phyloP scores from a whole-genome alignment of 2,888 invertebrate species.

The Nycteola revayana region DNA sequence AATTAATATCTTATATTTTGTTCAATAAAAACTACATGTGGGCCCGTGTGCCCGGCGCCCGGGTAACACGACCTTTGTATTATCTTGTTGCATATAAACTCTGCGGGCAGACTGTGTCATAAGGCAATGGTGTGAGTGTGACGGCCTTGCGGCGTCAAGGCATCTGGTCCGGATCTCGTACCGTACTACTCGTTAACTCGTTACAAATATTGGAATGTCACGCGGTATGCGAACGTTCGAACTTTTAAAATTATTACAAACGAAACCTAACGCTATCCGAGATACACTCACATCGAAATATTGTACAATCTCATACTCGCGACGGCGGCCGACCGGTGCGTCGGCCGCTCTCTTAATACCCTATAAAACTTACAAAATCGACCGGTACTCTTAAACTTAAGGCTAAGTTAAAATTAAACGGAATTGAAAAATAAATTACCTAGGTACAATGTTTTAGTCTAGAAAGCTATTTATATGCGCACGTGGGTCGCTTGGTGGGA shows the following conservation, averaged over 20 bases:
- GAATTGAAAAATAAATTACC: conserved; percentile 83
- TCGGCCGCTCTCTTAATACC: conserved; percentile 71
- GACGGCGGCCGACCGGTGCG: conserved; percentile 54
- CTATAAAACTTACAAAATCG: conserved; percentile 83
- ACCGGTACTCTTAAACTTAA: conserved; percentile 78
- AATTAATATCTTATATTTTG: conserved; percentile 83
- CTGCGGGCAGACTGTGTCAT: conserved; percentile 82
- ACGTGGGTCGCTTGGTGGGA: conserved; percentile 61
- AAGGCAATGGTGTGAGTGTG: conserved; percentile 77
- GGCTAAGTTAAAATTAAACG: conserved; percentile 81
- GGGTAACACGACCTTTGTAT: conserved; percentile 82
- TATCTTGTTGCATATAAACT: conserved; percentile 81
- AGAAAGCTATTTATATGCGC: conserved; percentile 79
- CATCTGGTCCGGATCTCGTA: conserved; percentile 55
- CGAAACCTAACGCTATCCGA: conserved; percentile 64
- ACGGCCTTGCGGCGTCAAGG: conserved; percentile 61
- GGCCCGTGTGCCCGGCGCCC: conserved; percentile 80
- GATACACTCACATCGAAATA: conserved; percentile 61
- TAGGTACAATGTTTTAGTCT: conserved; percentile 82
- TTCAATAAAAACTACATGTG: conserved; percentile 82
- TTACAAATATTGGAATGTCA: conserved; percentile 80
- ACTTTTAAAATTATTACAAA: conserved; percentile 66
- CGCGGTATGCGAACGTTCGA: conserved; percentile 75
- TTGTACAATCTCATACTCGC: conserved; percentile 68
- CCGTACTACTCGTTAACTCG: conserved; percentile 50